phyloP scores from a whole-genome alignment of 2,888 invertebrate genomes.

The Mesorhabditis belari region DNA sequence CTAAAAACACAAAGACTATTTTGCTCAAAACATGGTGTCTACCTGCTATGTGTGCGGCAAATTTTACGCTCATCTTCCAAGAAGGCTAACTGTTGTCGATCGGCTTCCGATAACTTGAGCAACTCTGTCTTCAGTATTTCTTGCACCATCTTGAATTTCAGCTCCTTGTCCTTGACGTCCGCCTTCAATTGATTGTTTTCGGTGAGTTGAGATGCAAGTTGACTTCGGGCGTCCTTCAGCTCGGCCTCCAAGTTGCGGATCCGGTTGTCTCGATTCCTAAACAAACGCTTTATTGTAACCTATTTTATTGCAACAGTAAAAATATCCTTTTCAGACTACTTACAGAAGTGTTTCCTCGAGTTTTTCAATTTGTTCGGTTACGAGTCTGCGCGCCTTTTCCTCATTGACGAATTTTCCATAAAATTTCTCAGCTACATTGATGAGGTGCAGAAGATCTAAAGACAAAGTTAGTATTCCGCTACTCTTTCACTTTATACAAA shows the following conservation, averaged over 20 bases:
- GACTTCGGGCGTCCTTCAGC: conserved; percentile 27
- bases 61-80: neutral
- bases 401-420: neutral
- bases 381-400: neutral
- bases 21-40: too few species aligned
- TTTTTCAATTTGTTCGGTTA: neutral
- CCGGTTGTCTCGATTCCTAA: too few species aligned
- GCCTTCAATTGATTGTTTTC: conserved; percentile 24
- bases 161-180: conserved; percentile 23
- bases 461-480: too few species aligned
- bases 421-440: neutral
- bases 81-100: neutral
- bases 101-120: neutral
- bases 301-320: too few species aligned
- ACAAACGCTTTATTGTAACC: too few species aligned
- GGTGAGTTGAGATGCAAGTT: conserved; percentile 21
- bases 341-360: neutral
- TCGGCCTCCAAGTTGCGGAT: conserved; percentile 13
- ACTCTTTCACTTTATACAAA: too few species aligned
- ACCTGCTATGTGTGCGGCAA: neutral
- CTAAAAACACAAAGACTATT: too few species aligned
- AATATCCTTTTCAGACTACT: too few species aligned
- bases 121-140: neutral
- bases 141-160: conserved; percentile 23
- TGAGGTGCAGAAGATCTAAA: too few species aligned